Evolutionary conservation across 1,140 invertebrate genomes (phyloP).

Genomic region (Temnothorax longispinosus): DNA sequence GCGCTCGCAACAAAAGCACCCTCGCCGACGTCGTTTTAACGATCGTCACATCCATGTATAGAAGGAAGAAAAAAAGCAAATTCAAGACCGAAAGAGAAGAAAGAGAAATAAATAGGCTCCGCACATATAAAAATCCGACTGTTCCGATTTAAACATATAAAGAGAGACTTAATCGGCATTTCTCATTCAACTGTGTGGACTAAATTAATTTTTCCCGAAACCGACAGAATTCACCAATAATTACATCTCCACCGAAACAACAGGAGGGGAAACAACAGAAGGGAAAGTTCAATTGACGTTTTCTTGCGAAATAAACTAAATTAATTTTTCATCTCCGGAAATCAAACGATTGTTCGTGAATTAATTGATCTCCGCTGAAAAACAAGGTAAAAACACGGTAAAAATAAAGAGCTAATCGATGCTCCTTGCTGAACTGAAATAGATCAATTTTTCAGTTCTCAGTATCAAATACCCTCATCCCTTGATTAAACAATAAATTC

Average conservation of each 20-base stretch:
- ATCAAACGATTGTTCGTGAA: not conserved
- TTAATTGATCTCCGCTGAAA: conserved; percentile 17
- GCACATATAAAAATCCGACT: not conserved
- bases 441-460: not conserved
- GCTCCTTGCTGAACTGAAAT: not conserved
- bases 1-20: not conserved
- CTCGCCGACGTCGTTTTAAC: conserved; percentile 61
- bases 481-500: conserved; percentile 10
- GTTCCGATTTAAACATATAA: conserved; percentile 1
- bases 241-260: not conserved
- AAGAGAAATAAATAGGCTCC: not conserved
- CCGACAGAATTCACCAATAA: conserved; percentile 19
- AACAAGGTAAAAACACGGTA: too few relatives aligned
- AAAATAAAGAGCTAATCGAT: not conserved
- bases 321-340: conserved; percentile 11
- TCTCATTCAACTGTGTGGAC: not conserved
- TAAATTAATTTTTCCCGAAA: conserved; percentile 23
- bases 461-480: not conserved
- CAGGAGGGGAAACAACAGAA: not conserved
- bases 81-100: not conserved
- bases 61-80: conserved; percentile 18
- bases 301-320: conserved; percentile 9
- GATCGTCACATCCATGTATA: conserved; percentile 39
- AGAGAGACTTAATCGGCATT: not conserved
- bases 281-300: not conserved